Base-by-base conservation (phyloP, 1,140 invertebrate species). In the Melitaea cinxia region DNA sequence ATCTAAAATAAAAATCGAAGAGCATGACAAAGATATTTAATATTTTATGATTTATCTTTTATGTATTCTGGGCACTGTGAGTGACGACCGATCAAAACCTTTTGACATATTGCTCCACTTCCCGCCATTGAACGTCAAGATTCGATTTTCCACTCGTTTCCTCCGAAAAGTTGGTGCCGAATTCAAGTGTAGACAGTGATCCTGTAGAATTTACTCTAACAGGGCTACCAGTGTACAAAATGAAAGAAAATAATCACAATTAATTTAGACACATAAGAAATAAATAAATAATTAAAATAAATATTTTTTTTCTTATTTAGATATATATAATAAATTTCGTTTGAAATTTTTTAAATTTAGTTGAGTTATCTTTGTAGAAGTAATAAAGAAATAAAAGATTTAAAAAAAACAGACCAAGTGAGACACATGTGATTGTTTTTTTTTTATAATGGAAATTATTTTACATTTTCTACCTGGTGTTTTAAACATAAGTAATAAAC, bases 61-160 rank as follows among this genome's bases (percentile, higher is more conserved):
- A 47, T 23, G n/a, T 19, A 17, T 6, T 23, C 42, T 9, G 9
- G 6, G 21, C 14, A 17, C 6, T 19, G 42, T 47, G 42, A 24
- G 39, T 49, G 61, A 56, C 56, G 70, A 71, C 68, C 55, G 54
- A 63, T 74, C 65, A 68, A 45, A 60, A 60, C 57, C 61, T 59
- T 63, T 56, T 77, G 70, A 75, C 73, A 73, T 75, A 77, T 78
- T 72, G 60, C 70, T 75, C 59, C 56, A 60, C 37, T 73, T 63
- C 62, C 65, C 42, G 30, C 52, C 53, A 55, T 66, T 63, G 60
- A 70, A 67, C 42, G 60, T 65, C 58, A 50, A 74, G 71, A 78
- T 73, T 69, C 71, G 72, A 82, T 82, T 82, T 81, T 78, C 72
- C 81, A 76, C 68, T 77, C 68, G 73, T 74, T 80, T 78, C 75